phyloP scores from a whole-genome alignment of 2,888 invertebrate genomes.

The Lacanobia wlatinum region DNA sequence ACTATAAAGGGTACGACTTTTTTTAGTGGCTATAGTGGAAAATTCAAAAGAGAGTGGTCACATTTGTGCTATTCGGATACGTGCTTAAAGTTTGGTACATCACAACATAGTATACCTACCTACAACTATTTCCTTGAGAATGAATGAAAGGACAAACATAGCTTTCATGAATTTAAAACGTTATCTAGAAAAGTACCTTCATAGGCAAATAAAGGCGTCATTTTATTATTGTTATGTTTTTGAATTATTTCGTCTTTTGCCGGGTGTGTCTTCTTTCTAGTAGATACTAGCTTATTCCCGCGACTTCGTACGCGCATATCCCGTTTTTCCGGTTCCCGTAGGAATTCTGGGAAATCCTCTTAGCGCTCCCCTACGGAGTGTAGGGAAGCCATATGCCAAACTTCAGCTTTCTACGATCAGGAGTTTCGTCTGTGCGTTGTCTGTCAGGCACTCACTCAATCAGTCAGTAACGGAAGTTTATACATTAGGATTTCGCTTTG shows the following conservation, averaged over 20 bases:
- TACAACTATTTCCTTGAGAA: neutral
- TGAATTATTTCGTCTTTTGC: neutral
- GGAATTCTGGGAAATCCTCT: no score
- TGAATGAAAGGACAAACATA: neutral
- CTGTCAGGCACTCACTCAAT: no score
- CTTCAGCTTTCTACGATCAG: no score
- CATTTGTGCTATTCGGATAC: conserved; percentile 30
- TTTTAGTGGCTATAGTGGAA: neutral
- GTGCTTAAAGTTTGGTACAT: neutral
- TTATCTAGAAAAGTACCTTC: neutral
- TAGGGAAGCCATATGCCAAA: no score
- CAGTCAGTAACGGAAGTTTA: no score
- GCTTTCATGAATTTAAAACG: neutral
- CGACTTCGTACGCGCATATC: no score
- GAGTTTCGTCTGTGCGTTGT: no score
- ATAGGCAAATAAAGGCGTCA: neutral
- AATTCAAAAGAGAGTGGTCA: conserved; percentile 21
- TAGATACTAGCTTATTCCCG: no score
- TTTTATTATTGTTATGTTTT: neutral
- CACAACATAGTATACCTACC: no score
- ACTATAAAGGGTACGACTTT: neutral
- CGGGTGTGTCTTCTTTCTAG: neutral
- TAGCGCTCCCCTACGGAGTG: no score
- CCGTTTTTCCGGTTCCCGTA: no score
- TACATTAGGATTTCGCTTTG: no score